phyloP scores from a whole-genome alignment of 2,113 vertebrate genomes.

The Elgaria multicarinata region DNA sequence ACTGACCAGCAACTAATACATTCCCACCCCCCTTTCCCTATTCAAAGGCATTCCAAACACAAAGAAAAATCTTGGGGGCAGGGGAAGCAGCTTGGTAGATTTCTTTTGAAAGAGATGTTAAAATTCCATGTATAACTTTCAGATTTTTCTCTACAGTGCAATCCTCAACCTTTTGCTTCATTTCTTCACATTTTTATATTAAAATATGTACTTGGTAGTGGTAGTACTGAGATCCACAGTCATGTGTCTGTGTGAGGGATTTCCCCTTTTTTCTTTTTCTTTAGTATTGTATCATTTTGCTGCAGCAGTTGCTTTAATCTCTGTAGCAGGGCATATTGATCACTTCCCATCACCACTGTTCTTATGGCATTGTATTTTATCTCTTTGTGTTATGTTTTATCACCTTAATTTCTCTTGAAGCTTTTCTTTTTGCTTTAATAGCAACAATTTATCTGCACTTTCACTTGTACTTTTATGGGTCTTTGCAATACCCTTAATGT shows the following conservation, averaged over 20 bases:
- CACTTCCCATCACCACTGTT: slow-evolving; percentile 30
- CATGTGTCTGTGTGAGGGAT: slow-evolving; percentile 22
- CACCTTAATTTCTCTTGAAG: slow-evolving; percentile 48
- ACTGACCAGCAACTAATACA: background rate
- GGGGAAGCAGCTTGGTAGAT: background rate
- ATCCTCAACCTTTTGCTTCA: background rate
- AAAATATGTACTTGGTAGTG: background rate
- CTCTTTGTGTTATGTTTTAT: slow-evolving; percentile 17
- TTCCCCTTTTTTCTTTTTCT: background rate
- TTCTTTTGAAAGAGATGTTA: slow-evolving; percentile 4
- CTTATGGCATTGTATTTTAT: slow-evolving; percentile 32
- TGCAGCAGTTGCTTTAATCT: slow-evolving; percentile 41
- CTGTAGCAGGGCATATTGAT: slow-evolving; percentile 14
- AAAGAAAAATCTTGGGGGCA: slow-evolving; percentile 11
- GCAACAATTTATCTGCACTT: slow-evolving; percentile 33
- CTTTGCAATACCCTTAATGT: background rate
- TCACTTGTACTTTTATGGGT: slow-evolving; percentile 18
- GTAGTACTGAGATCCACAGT: slow-evolving; percentile 20
- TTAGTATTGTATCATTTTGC: slow-evolving; percentile 26
- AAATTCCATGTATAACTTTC: background rate
- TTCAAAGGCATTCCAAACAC: slow-evolving; percentile 17
- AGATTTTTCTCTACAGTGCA: slow-evolving; percentile 4
- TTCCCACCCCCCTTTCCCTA: background rate
- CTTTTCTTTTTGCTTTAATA: slow-evolving; percentile 31
- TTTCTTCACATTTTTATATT: slow-evolving; percentile 36